Conservation (phyloP, 2,888 invertebrate species). For the Caradrina clavipalpis region DNA sequence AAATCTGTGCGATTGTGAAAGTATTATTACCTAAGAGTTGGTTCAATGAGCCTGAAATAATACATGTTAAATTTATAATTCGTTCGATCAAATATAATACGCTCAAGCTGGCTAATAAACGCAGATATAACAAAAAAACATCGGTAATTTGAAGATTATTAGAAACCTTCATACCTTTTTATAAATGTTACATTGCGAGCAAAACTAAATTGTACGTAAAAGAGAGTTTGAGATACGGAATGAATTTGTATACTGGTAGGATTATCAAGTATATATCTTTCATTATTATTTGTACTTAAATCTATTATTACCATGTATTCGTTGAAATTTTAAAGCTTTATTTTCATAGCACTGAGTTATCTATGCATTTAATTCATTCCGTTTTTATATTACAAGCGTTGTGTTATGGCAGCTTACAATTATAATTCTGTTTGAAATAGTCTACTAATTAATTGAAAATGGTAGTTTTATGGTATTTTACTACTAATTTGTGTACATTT, state of each 20-base stretch:
- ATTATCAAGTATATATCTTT: constrained; percentile 35
- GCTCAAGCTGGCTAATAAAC: neutral
- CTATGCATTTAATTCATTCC: constrained; percentile 71
- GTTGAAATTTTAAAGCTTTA: constrained; percentile 30
- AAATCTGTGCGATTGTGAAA: neutral
- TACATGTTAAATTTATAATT: neutral
- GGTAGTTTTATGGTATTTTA: neutral
- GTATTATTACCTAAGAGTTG: neutral
- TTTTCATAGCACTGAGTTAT: constrained; percentile 46
- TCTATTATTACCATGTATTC: constrained; percentile 37
- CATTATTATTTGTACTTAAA: constrained; percentile 52
- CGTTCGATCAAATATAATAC: neutral
- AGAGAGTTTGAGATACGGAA: constrained; percentile 43
- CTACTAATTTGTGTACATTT: constrained; percentile 4
- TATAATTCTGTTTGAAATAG: constrained; percentile 44
- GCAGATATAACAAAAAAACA: neutral
- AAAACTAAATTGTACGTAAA: constrained; percentile 38
- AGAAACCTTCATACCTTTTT: too few species aligned
- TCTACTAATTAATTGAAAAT: constrained; percentile 13
- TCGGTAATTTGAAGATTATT: neutral
- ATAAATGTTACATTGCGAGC: constrained; percentile 37
- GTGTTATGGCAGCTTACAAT: constrained; percentile 71
- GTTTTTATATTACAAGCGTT: constrained; percentile 60
- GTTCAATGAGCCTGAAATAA: constrained; percentile 1
- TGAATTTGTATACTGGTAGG: constrained; percentile 61